Conservation (phyloP, 2,797 vertebrate genomes). For the Alcedo atthis region DNA sequence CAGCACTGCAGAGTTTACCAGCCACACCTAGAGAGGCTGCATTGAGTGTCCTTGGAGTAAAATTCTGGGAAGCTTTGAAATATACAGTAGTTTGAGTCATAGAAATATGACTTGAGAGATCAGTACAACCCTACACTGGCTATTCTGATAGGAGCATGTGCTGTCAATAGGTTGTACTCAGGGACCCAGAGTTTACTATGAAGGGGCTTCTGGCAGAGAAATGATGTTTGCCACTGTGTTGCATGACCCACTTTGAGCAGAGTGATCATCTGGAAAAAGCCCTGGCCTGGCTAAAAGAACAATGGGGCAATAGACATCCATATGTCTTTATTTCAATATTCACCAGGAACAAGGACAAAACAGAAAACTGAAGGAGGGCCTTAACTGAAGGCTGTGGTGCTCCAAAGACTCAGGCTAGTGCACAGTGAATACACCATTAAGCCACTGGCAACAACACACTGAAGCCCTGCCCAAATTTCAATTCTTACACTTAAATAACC, state of each 20-base stretch:
- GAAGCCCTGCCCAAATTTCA: constrained; percentile 62
- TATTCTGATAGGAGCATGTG: not conserved
- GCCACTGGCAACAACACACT: constrained; percentile 17
- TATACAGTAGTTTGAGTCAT: not conserved
- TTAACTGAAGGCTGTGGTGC: not conserved
- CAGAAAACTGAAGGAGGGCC: not conserved
- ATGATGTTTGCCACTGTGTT: not conserved
- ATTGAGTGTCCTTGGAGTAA: not conserved
- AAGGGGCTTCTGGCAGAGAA: not conserved
- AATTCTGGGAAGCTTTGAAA: not conserved
- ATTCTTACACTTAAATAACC: constrained; percentile 65
- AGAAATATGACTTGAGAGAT: not conserved
- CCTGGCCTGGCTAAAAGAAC: not conserved
- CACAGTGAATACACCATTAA: constrained; percentile 20
- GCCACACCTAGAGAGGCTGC: not conserved
- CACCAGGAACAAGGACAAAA: not conserved
- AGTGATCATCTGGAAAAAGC: not conserved
- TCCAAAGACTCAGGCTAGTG: not conserved
- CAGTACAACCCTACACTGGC: not conserved
- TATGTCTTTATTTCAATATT: not conserved
- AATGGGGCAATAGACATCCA: not conserved
- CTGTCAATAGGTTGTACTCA: not conserved
- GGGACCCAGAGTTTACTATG: not conserved
- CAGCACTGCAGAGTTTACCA: not conserved
- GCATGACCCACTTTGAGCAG: not conserved